phyloP scores from a whole-genome alignment of 2,888 invertebrate species.

The Agrotis segetum region DNA sequence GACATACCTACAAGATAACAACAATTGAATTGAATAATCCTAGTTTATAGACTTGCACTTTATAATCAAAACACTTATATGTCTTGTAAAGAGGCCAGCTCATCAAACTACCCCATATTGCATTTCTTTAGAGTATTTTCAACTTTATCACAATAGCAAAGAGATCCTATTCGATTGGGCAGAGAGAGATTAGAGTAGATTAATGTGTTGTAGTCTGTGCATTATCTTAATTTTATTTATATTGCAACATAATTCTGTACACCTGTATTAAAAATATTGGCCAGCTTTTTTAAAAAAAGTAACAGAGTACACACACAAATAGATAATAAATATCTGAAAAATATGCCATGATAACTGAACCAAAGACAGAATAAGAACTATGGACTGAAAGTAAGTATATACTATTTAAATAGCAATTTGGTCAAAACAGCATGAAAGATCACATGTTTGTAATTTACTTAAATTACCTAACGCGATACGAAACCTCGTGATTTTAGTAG shows the following conservation, averaged over 20 bases:
- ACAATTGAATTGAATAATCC: constrained; percentile 14
- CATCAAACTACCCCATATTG: no score
- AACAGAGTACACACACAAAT: no score
- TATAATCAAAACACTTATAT: background rate
- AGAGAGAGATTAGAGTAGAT: no score
- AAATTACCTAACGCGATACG: background rate
- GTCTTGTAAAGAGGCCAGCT: background rate
- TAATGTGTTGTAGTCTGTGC: no score
- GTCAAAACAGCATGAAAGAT: background rate
- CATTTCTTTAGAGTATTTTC: no score
- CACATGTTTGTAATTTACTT: constrained; percentile 7
- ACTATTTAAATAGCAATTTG: background rate
- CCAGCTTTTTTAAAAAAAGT: no score
- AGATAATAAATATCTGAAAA: no score
- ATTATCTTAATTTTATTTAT: background rate
- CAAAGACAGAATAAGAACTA: background rate
- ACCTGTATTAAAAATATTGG: background rate
- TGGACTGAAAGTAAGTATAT: background rate
- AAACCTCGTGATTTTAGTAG: background rate
- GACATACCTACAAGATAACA: constrained; percentile 28
- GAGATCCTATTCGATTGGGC: no score
- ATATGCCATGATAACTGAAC: background rate
- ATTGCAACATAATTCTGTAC: background rate
- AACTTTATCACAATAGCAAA: no score
- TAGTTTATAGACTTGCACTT: constrained; percentile 8